phyloP scores from a whole-genome alignment of 2,888 invertebrate species.

The Calameuta idolon region DNA sequence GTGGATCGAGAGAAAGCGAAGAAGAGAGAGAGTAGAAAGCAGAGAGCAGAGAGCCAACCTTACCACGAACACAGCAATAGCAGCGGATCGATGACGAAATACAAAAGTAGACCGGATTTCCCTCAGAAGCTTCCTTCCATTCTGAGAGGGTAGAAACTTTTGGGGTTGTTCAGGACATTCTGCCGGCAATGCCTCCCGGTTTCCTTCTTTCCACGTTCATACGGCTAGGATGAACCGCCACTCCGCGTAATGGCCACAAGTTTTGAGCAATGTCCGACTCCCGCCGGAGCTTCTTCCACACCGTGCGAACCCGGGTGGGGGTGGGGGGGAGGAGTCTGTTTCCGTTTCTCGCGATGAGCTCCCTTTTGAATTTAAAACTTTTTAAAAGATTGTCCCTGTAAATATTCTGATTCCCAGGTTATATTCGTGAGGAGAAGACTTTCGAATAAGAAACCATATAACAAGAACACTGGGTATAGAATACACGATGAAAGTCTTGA shows the following conservation, averaged over 20 bases:
- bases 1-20: slow-evolving; percentile 22
- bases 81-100: slow-evolving; percentile 17
- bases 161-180: slow-evolving; percentile 26
- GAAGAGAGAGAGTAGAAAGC: slow-evolving; percentile 9
- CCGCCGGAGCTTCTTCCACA: slow-evolving; percentile 16
- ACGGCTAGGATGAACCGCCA: slow-evolving; percentile 27
- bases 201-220: background rate
- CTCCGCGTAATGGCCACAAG: slow-evolving; percentile 48
- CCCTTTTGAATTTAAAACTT: slow-evolving; percentile 36
- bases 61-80: slow-evolving; percentile 14
- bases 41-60: background rate
- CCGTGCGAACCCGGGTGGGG: no score
- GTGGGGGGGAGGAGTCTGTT: background rate
- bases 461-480: no score
- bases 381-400: slow-evolving; percentile 47
- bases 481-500: no score
- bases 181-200: slow-evolving; percentile 8
- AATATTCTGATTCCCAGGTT: slow-evolving; percentile 32
- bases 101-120: slow-evolving; percentile 37
- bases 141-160: slow-evolving; percentile 32
- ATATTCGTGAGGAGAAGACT: background rate
- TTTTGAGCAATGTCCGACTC: slow-evolving; percentile 51
- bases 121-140: slow-evolving; percentile 35
- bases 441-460: no score
- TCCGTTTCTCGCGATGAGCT: slow-evolving; percentile 9